Evolutionary conservation across 2,888 invertebrate genomes (phyloP).

Genomic region (Drosophila merina): DNA sequence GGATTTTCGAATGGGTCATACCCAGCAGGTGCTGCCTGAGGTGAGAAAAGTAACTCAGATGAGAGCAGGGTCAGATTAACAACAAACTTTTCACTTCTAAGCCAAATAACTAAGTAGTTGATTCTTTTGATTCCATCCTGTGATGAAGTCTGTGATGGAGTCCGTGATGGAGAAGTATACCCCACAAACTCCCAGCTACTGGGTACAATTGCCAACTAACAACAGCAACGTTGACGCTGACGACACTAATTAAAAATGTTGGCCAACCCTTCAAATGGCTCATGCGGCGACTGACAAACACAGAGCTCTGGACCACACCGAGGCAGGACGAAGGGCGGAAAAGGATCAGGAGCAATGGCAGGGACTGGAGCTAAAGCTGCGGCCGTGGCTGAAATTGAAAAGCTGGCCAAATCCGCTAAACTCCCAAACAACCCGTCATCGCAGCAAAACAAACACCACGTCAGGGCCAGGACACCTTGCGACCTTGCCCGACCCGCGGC

Average conservation of each 20-base stretch:
- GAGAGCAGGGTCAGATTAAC: neutral
- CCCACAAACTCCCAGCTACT: constrained; percentile 1
- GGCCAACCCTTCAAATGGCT: constrained; percentile 53
- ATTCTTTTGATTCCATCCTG: neutral
- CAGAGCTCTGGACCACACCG: constrained; percentile 30
- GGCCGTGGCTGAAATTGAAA: constrained; percentile 57
- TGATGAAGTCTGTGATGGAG: no score
- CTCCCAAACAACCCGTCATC: constrained; percentile 29
- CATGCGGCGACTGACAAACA: constrained; percentile 37
- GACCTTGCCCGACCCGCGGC: constrained; percentile 49
- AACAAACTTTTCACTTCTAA: neutral
- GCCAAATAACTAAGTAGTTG: neutral
- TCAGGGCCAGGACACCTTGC: constrained; percentile 40
- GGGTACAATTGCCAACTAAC: constrained; percentile 19
- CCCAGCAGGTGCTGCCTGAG: constrained; percentile 4
- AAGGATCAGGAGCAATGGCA: constrained; percentile 8
- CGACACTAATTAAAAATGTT: constrained; percentile 75
- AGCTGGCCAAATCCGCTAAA: constrained; percentile 50
- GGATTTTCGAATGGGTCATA: constrained; percentile 14
- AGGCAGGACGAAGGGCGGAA: neutral
- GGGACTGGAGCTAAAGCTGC: constrained; percentile 8
- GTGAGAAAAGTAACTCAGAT: neutral
- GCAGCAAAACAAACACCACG: constrained; percentile 25
- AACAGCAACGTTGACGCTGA: constrained; percentile 34
- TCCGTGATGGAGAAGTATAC: constrained; percentile 2